Evolutionary conservation across 2,888 invertebrate species (phyloP).

Genomic region (Salpingus planirostris): DNA sequence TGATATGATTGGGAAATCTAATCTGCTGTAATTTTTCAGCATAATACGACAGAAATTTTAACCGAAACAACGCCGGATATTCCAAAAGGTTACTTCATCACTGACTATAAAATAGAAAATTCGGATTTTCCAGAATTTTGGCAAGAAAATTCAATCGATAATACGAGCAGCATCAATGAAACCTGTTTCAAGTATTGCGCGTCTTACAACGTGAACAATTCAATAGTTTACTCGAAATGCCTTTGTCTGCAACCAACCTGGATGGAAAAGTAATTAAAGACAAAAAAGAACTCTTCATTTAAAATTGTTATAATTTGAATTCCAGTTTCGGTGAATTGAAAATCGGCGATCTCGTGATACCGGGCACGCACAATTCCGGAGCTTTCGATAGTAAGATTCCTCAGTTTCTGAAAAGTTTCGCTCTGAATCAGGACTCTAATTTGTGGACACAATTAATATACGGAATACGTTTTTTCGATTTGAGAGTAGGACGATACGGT

Average conservation of each 20-base stretch:
- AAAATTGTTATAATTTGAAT: no score
- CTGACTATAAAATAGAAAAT: no score
- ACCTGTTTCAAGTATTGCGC: no score
- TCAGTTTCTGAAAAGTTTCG: conserved; percentile 9
- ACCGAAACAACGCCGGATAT: no score
- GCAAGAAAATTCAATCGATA: no score
- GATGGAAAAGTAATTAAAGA: conserved; percentile 48
- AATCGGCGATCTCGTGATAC: conserved; percentile 48
- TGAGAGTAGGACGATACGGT: conserved; percentile 48
- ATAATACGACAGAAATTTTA: no score
- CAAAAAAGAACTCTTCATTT: background rate
- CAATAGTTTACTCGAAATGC: conserved; percentile 55
- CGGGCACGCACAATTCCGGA: conserved; percentile 60
- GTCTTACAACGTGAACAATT: no score
- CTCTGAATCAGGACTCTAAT: conserved; percentile 44
- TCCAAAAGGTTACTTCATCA: no score
- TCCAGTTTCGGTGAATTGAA: conserved; percentile 25
- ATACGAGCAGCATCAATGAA: no score
- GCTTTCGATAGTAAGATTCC: conserved; percentile 41
- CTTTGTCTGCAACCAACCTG: conserved; percentile 71
- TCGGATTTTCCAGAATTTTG: no score
- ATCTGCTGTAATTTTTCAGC: no score
- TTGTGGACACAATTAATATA: conserved; percentile 50
- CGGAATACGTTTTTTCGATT: conserved; percentile 53
- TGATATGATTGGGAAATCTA: no score